phyloP scores from a whole-genome alignment of 2,113 vertebrate genomes.

The Lamprologus tigripictilis region DNA sequence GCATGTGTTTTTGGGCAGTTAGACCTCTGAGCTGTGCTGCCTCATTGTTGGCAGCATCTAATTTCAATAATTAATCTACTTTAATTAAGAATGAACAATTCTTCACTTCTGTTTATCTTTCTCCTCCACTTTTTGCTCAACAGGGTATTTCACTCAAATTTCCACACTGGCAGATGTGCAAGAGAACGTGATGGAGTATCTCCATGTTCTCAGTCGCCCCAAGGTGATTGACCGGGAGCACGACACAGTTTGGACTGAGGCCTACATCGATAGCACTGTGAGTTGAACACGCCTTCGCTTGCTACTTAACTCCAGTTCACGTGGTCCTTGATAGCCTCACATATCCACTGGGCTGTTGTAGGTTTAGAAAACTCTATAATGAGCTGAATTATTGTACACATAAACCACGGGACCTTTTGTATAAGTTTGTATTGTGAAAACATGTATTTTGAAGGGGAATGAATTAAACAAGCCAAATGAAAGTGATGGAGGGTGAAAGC shows the following conservation, averaged over 20 bases:
- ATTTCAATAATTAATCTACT: not conserved
- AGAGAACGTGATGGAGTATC: slow-evolving; percentile 98
- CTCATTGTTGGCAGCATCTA: not conserved
- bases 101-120: not conserved
- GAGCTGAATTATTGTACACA: not conserved
- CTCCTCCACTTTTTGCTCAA: not conserved
- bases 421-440: not conserved
- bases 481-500: not conserved
- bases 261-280: slow-evolving; percentile 96
- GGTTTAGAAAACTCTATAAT: not conserved
- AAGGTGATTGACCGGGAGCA: slow-evolving; percentile 98
- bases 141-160: slow-evolving; percentile 98
- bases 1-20: not conserved
- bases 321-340: not conserved
- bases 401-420: not conserved
- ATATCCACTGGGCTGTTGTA: not conserved
- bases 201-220: slow-evolving; percentile 94
- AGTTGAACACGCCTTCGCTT: slow-evolving; percentile 60
- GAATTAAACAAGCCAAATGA: not conserved
- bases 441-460: not conserved
- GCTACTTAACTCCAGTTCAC: not conserved
- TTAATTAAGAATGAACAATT: not conserved
- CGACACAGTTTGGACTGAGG: slow-evolving; percentile 95
- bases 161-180: slow-evolving; percentile 96
- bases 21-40: not conserved